Base-by-base conservation (phyloP, 2,113 vertebrate species). In the Falcunculus frontatus region DNA sequence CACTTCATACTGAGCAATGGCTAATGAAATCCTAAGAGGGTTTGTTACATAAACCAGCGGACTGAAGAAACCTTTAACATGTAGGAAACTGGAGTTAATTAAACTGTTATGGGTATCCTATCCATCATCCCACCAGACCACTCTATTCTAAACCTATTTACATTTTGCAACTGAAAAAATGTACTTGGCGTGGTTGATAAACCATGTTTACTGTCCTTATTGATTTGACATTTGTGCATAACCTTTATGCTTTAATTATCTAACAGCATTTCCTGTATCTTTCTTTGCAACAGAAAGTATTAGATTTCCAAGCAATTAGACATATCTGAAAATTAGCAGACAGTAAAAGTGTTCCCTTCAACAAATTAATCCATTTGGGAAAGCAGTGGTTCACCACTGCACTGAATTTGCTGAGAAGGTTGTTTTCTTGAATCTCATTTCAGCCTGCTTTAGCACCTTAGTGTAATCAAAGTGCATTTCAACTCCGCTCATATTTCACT, bases 231-330 rank as follows among this genome's bases (percentile, higher is more conserved):
- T 96, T 97, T 98, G 86, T 96, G 72, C 85, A 90, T 97, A 97
- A 97, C 97, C 94, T 98, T 98, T 97, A 96, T 97, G 87, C 96
- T 98, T 97, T 97, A 97, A 98, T 98, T 97, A 97, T 96, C 91
- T 93, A 88, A 88, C 57, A 97, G 94, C 64, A 75, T 96, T 97
- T 97, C 96, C 95, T 90, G 88, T 93, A 96, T 95, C 44, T 82
- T 93, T 77, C 69, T 94, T 81, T 90, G 29, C 49, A 94, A 85
- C 78, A 69, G 65, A 80, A 83, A 80, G 89, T 89, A 82, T 96
- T 91, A 97, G 95, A 97, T 97, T 98, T 94, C 90, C 63, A 89
- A 96, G 89, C 94, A 96, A 95, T 96, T 92, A 95, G 82, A 93
- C 42, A 79, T 63, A 93, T 93, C 60, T 96, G 95, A 86, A 74